Conservation (phyloP, 2,888 invertebrate genomes). For the Seladonia tumulorum region DNA sequence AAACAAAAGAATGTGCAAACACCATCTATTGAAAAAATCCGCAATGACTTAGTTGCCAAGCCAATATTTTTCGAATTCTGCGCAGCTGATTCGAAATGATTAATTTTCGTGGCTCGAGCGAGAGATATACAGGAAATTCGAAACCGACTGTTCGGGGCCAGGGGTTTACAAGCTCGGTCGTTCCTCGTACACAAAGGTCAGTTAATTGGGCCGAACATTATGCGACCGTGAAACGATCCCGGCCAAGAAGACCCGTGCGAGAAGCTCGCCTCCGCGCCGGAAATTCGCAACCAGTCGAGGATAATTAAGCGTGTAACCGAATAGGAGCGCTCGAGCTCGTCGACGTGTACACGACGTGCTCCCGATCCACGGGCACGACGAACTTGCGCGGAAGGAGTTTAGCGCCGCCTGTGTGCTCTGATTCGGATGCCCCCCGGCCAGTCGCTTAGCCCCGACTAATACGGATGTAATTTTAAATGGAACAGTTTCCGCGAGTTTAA, state of each 20-base stretch:
- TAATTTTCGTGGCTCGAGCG: not conserved
- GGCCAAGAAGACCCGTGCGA: not conserved
- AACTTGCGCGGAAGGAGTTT: conserved; percentile 15
- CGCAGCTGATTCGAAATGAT: not conserved
- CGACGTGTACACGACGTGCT: conserved; percentile 19
- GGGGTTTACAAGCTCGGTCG: not conserved
- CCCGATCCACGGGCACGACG: conserved; percentile 11
- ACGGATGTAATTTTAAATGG: conserved; percentile 67
- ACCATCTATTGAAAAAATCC: no score
- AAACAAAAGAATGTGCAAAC: no score
- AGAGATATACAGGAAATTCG: no score
- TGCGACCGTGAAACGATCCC: not conserved
- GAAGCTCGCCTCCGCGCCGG: no score
- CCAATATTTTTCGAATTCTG: not conserved
- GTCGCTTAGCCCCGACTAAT: conserved; percentile 56
- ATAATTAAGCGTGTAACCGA: conserved; percentile 52
- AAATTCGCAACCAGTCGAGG: conserved; percentile 18
- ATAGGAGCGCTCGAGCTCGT: conserved; percentile 19
- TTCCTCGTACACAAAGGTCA: not conserved
- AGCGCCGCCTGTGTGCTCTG: conserved; percentile 15
- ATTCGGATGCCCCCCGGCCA: conserved; percentile 42
- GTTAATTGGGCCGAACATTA: not conserved
- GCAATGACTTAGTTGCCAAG: no score
- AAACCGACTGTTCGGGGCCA: not conserved
- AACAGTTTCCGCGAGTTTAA: conserved; percentile 70